Evolutionary conservation across 2,113 vertebrate species (phyloP).

Genomic region (Chaetodon trifascialis): DNA sequence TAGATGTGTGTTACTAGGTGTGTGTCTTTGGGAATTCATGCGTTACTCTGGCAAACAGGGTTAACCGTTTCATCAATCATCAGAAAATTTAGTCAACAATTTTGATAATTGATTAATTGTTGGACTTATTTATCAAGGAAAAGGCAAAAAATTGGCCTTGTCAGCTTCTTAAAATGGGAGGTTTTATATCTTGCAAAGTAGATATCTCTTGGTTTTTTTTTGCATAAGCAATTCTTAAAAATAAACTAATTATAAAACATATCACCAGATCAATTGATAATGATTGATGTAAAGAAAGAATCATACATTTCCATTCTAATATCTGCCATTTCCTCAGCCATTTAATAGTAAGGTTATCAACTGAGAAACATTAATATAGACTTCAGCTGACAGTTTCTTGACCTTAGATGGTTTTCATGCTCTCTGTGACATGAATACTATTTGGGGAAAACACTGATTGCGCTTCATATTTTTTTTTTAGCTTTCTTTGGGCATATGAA

Average conservation of each 20-base stretch:
- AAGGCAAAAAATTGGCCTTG: background rate
- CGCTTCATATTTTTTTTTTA: background rate
- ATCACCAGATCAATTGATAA: background rate
- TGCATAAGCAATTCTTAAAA: too few species aligned
- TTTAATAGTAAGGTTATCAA: background rate
- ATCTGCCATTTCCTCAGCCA: background rate
- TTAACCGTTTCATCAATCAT: background rate
- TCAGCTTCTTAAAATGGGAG: background rate
- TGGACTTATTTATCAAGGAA: background rate
- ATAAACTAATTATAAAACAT: background rate
- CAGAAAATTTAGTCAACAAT: background rate
- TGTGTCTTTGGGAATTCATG: background rate
- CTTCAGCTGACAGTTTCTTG: background rate
- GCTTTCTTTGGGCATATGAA: background rate
- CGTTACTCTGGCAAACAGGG: background rate
- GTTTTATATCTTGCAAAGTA: background rate
- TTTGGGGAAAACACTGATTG: background rate
- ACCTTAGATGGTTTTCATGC: background rate
- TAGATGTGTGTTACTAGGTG: background rate
- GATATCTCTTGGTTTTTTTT: background rate
- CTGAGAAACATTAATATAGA: background rate
- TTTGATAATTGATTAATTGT: background rate
- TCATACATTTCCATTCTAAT: background rate
- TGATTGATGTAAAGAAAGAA: background rate
- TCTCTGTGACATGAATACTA: background rate